Evolutionary conservation across 1,140 invertebrate species (phyloP).

Genomic region (Drosophila ironensis): DNA sequence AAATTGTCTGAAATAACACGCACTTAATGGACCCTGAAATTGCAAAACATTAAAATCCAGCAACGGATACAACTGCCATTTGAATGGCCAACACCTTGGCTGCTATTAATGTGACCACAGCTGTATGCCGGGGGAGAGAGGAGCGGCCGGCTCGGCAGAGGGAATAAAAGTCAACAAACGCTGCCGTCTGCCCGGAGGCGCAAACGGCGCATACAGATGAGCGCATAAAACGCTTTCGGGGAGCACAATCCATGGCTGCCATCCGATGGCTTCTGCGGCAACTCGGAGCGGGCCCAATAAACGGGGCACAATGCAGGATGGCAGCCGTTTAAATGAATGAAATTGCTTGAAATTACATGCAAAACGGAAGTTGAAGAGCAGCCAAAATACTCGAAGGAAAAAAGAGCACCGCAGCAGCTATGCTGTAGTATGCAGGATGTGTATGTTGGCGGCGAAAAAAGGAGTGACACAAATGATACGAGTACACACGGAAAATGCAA

Average conservation of each 20-base stretch:
- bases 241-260: conserved; percentile 15
- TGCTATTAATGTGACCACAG: neutral
- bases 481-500: conserved; percentile 61
- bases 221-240: conserved; percentile 62
- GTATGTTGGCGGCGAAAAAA: neutral
- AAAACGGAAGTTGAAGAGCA: conserved; percentile 59
- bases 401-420: conserved; percentile 3
- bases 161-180: conserved; percentile 62
- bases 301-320: conserved; percentile 52
- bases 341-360: conserved; percentile 69
- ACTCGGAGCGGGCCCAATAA: conserved; percentile 37
- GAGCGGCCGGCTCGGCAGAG: neutral
- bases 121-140: neutral
- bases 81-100: neutral
- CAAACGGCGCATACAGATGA: conserved; percentile 54
- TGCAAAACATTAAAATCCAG: too few species aligned
- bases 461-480: conserved; percentile 46
- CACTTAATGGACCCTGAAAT: too few species aligned
- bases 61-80: too few species aligned
- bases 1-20: too few species aligned
- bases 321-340: conserved; percentile 70
- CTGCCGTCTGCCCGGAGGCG: conserved; percentile 38
- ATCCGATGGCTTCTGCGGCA: conserved; percentile 6
- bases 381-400: conserved; percentile 40
- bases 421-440: neutral